Base-by-base conservation (phyloP, 2,888 invertebrate species). In the Platycheirus albimanus region DNA sequence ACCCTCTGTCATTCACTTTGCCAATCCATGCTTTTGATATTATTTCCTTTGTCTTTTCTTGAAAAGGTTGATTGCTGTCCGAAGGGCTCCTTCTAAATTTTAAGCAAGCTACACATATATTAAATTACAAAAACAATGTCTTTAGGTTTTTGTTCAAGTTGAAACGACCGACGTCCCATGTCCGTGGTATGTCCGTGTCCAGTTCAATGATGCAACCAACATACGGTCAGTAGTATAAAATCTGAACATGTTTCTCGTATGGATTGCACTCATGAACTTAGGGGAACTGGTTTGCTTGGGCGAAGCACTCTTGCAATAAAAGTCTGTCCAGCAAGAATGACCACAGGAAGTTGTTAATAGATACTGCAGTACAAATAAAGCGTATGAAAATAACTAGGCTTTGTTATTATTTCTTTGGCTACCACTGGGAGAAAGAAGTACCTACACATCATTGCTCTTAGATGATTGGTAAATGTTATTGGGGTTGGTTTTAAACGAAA, bases 1-100 rank as follows among this genome's bases (percentile, higher is more conserved):
- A 78, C 83, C 83, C 78, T 78, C 72, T 63, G 67, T 45, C 77
- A 72, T 56, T 72, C 56, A 63, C 52, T 52, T 28, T 19, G 36
- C 49, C 20, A 13, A 28, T 15, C 7, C 41, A 47, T 41, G 51
- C 24, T 15, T 38, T 58, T 11, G 41, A 24, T 49, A 41, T 75
- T 77, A 64, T n/a, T n/a, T n/a, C 24, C 58, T 77, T 70, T 77
- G 56, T 83, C 49, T 56, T 41, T 33, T 33, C 15, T 11, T n/a
- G 13, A 47, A 33, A 20, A 66, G 17, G 30, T 28, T 71, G 71
- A 61, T 71, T 66, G 58, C 41, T 28, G 8, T 63, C 20, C 71
- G 15, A 63, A 63, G 41, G 30, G 78, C 36, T 66, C 33, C 45
- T 20, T 45, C 3, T 56, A n/a, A 54, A 54, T 71, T 51, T 61